These are phyloP conservation scores for Ia io DNA, from an alignment of 2,113 vertebrate genomes.

Conservation along the genomic window DNA sequence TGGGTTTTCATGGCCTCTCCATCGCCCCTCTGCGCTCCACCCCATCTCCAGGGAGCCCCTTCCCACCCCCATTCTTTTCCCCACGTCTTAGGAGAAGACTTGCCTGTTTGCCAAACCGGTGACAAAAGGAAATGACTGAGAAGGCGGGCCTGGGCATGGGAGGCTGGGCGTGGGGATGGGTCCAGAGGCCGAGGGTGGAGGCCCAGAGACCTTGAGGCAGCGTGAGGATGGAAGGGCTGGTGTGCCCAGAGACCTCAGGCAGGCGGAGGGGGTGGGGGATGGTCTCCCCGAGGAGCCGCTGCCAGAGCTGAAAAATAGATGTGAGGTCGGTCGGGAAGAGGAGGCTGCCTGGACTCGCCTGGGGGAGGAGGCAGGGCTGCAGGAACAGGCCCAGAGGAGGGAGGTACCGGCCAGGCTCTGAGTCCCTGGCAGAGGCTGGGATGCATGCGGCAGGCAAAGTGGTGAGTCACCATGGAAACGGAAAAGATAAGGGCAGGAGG, in stretches of 20 bases:
- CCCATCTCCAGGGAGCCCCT: not conserved
- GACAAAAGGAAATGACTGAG: constrained; percentile 70
- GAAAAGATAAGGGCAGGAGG: constrained; percentile 70
- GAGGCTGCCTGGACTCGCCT: constrained; percentile 62
- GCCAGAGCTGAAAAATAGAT: constrained; percentile 46
- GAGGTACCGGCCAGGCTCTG: constrained; percentile 42
- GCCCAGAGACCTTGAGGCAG: not conserved
- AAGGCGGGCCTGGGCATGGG: constrained; percentile 69
- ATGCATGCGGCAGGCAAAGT: constrained; percentile 51
- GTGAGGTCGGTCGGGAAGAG: constrained; percentile 11
- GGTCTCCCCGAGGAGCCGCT: constrained; percentile 25
- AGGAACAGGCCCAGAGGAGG: constrained; percentile 50
- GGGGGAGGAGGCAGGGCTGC: constrained; percentile 73
- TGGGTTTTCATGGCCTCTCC: not conserved
- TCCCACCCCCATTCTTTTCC: not conserved
- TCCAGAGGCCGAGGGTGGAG: not conserved
- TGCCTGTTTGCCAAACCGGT: constrained; percentile 69
- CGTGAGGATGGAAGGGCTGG: not conserved
- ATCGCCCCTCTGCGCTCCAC: not conserved
- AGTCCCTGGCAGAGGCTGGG: constrained; percentile 63
- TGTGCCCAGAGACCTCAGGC: not conserved
- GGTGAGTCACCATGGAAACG: constrained; percentile 68
- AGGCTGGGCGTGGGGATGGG: not conserved
- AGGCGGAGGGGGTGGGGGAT: constrained; percentile 20
- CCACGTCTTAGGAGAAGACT: constrained; percentile 43